These are phyloP conservation scores for Sorex maritimensis DNA, from an alignment of 2,797 vertebrate species.

Conservation along the genomic window DNA sequence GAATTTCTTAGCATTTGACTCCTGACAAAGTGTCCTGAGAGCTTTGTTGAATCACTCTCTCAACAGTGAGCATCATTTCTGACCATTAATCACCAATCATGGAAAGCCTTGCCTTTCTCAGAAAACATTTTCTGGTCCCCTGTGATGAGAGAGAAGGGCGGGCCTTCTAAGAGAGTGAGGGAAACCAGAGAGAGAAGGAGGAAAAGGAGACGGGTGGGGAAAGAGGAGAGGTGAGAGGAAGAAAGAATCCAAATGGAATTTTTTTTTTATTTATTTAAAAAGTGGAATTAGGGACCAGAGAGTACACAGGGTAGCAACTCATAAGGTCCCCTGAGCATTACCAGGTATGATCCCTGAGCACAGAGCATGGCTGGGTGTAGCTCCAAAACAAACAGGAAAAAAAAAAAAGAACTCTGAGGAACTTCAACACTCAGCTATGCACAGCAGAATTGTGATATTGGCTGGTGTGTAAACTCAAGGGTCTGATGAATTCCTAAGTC, in stretches of 20 bases:
- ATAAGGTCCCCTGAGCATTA: too few relatives aligned
- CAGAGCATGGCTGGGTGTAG: too few relatives aligned
- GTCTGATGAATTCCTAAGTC: too few relatives aligned
- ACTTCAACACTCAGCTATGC: not conserved
- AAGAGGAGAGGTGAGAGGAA: not conserved
- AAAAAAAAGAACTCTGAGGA: slow-evolving; percentile 25
- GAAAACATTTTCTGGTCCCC: not conserved
- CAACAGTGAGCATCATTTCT: slow-evolving; percentile 43
- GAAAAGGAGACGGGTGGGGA: not conserved
- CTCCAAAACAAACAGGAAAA: too few relatives aligned
- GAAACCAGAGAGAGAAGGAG: not conserved
- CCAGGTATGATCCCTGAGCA: too few relatives aligned
- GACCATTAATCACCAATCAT: slow-evolving; percentile 40
- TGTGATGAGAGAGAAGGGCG: not conserved
- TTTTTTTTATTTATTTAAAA: too few relatives aligned
- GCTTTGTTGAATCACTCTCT: not conserved
- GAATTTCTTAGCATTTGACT: slow-evolving; percentile 33
- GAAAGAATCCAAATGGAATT: not conserved
- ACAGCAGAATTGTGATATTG: not conserved
- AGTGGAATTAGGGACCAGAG: too few relatives aligned
- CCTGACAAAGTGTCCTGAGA: slow-evolving; percentile 34
- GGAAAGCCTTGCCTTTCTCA: not conserved
- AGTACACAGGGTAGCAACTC: too few relatives aligned
- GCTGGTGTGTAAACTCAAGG: too few relatives aligned
- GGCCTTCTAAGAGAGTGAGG: not conserved